A percentile compares a stretch with the other conserved stretches of the same genome.
phyloP scores from a whole-genome alignment of 35 echinoderm and acorn worm species.

The Ptychodera flava region DNA sequence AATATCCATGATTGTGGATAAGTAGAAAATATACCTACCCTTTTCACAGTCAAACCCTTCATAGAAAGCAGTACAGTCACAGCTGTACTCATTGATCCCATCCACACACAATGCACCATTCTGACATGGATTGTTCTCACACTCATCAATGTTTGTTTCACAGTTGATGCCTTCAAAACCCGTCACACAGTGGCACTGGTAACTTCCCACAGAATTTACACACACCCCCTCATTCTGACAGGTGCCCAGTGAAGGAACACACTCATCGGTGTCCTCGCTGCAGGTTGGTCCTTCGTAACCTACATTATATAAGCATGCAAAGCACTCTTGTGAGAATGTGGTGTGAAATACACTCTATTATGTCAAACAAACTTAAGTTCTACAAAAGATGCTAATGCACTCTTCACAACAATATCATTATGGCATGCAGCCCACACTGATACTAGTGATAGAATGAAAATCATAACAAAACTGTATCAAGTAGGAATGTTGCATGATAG shows the following conservation, averaged over 20 bases:
- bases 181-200: conserved; percentile 49
- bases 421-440: no score
- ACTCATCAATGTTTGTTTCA: conserved; percentile 57
- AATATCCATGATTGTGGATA: no score
- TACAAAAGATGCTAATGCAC: no score
- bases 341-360: no score
- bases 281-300: conserved; percentile 22
- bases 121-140: conserved; percentile 29
- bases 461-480: no score
- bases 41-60: conserved; percentile 30
- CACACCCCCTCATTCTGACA: conserved; percentile 22
- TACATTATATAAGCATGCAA: conserved; percentile 16
- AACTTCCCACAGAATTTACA: conserved; percentile 5
- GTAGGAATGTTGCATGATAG: no score
- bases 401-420: no score
- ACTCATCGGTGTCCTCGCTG: conserved; percentile 6
- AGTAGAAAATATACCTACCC: background rate
- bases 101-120: conserved; percentile 68
- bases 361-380: no score
- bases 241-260: background rate
- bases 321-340: no score
- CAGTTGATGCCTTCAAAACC: conserved; percentile 55
- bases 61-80: conserved; percentile 42
- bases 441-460: no score
- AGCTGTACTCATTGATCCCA: conserved; percentile 38